phyloP scores from a whole-genome alignment of 2,797 vertebrate species.

The Discoglossus pictus region DNA sequence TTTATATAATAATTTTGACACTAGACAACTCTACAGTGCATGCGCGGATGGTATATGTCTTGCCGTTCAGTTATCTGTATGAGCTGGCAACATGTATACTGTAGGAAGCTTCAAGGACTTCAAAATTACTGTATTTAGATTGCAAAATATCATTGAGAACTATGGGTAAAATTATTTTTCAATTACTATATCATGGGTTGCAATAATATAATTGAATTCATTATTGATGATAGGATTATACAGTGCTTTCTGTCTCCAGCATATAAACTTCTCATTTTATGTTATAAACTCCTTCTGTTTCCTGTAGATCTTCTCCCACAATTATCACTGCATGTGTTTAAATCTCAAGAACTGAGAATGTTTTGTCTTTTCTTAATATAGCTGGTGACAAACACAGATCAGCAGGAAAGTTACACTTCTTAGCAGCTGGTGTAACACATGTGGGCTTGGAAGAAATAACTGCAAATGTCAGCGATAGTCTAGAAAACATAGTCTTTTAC shows the following conservation, averaged over 20 bases:
- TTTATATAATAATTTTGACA: not conserved
- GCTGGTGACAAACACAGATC: constrained; percentile 51
- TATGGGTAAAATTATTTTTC: constrained; percentile 4
- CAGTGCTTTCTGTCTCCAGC: constrained; percentile 19
- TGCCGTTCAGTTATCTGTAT: too few species aligned
- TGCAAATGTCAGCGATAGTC: constrained; percentile 45
- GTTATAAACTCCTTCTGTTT: constrained; percentile 38
- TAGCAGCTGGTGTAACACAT: constrained; percentile 51
- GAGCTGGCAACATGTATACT: too few species aligned
- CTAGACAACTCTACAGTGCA: not conserved
- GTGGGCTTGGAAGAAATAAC: constrained; percentile 45
- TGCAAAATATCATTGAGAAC: not conserved
- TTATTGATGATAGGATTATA: constrained; percentile 20
- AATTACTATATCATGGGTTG: not conserved
- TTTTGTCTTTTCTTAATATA: constrained; percentile 51
- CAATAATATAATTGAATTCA: constrained; percentile 30
- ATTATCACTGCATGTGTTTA: constrained; percentile 48
- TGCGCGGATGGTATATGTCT: too few species aligned
- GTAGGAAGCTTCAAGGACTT: too few species aligned
- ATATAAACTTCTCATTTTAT: constrained; percentile 38
- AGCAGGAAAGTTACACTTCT: constrained; percentile 47
- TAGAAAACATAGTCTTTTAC: constrained; percentile 44
- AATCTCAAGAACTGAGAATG: constrained; percentile 46
- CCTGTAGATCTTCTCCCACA: constrained; percentile 38
- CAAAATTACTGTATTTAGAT: constrained; percentile 16